Percentiles rank a stretch among this genome's conserved stretches.
Evolutionary conservation across 2,113 vertebrate genomes (phyloP).

Genomic region (Chaetura pelagica): DNA sequence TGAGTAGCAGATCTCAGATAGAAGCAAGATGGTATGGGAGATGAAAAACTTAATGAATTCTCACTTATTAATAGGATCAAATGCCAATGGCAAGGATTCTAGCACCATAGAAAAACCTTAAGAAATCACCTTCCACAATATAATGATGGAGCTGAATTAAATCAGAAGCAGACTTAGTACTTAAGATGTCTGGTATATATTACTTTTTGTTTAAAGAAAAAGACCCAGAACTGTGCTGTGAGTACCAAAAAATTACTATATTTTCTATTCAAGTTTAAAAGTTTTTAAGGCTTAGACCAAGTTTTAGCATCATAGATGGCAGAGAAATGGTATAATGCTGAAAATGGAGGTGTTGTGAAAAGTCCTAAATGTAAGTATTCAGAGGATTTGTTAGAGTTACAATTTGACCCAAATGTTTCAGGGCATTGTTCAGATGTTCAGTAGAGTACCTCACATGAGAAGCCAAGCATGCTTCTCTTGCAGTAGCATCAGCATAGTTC

Average conservation of each 20-base stretch:
- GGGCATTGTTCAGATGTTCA: neutral
- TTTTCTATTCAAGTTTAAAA: neutral
- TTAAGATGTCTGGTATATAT: neutral
- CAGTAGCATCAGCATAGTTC: neutral
- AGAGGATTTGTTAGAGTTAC: neutral
- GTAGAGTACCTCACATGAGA: neutral
- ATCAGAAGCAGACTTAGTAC: neutral
- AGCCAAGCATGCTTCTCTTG: neutral
- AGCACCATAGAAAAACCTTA: neutral
- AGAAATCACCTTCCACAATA: neutral
- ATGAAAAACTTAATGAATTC: neutral
- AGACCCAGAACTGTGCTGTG: neutral
- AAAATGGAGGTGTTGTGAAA: neutral
- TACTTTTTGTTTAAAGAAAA: neutral
- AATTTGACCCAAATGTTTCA: neutral
- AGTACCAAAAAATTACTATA: neutral
- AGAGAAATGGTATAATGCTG: neutral
- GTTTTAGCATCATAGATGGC: neutral
- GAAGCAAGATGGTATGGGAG: neutral
- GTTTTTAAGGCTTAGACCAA: neutral
- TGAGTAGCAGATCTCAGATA: neutral
- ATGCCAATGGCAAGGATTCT: neutral
- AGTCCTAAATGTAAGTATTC: neutral
- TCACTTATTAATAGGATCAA: neutral
- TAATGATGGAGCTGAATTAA: neutral